A percentile compares a stretch with the other conserved stretches of the same genome.
These are phyloP conservation scores for Tiliacea citrago DNA, from an alignment of 2,888 invertebrate species.

Conservation along the genomic window DNA sequence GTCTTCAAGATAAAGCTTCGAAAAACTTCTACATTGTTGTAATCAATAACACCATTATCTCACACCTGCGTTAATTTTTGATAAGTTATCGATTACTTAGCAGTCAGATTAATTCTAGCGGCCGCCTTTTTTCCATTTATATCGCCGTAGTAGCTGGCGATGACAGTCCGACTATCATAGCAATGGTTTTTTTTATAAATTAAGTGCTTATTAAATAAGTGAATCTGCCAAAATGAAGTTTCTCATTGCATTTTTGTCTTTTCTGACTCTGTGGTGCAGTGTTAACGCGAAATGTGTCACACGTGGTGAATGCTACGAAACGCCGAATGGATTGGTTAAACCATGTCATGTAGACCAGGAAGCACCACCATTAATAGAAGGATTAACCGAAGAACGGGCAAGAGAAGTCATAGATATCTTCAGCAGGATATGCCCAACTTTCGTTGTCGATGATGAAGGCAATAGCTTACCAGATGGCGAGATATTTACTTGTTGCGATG, in stretches of 20 bases:
- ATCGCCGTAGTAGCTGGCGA: constrained; percentile 31
- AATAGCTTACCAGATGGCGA: constrained; percentile 76
- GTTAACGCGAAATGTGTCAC: constrained; percentile 78
- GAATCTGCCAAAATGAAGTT: constrained; percentile 71
- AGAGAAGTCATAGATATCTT: constrained; percentile 82
- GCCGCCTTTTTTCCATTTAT: constrained; percentile 62
- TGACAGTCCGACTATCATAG: constrained; percentile 17
- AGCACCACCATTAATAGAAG: constrained; percentile 73
- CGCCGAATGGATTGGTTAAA: constrained; percentile 73
- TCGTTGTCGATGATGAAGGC: constrained; percentile 84
- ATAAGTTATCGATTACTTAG: constrained; percentile 78
- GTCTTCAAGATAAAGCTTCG: constrained; percentile 42
- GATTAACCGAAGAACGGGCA: constrained; percentile 77
- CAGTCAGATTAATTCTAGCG: constrained; percentile 66
- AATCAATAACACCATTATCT: constrained; percentile 72
- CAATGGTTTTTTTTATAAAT: constrained; percentile 41
- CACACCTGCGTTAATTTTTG: constrained; percentile 81
- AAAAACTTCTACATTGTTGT: constrained; percentile 48
- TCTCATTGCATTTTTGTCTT: constrained; percentile 59
- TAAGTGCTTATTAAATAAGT: constrained; percentile 27
- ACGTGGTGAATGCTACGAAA: constrained; percentile 76
- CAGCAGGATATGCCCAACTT: constrained; percentile 91
- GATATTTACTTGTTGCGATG: constrained; percentile 91
- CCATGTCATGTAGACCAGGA: constrained; percentile 74
- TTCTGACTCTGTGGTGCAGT: constrained; percentile 73